phyloP scores from a whole-genome alignment of 2,113 vertebrate species.

The Lontra canadensis region DNA sequence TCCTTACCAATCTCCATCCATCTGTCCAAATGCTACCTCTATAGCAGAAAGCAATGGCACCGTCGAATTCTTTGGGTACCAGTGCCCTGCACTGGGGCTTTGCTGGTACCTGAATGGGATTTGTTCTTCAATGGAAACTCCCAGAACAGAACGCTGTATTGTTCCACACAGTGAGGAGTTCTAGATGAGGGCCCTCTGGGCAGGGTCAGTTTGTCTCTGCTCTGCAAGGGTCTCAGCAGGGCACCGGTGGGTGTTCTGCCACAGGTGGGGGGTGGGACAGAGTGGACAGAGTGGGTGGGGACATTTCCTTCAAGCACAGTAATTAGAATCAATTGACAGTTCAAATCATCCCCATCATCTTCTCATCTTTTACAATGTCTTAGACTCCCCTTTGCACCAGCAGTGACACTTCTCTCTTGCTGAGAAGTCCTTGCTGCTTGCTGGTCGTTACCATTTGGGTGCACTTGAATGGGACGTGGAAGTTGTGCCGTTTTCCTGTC shows the following conservation, averaged over 20 bases:
- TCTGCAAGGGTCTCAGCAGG: background rate
- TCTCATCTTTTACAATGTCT: conserved; percentile 37
- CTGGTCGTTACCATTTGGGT: conserved; percentile 19
- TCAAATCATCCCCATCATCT: background rate
- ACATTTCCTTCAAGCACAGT: conserved; percentile 14
- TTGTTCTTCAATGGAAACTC: background rate
- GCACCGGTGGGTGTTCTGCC: background rate
- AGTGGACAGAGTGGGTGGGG: background rate
- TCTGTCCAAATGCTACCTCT: background rate
- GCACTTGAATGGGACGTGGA: background rate
- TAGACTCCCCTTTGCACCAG: background rate
- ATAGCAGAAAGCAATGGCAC: background rate
- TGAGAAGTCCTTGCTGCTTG: background rate
- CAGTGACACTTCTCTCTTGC: conserved; percentile 11
- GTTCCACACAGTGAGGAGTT: background rate
- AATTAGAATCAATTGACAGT: background rate
- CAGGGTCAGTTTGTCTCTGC: background rate
- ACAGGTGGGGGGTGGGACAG: background rate
- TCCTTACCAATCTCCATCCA: background rate
- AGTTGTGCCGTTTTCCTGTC: conserved; percentile 57
- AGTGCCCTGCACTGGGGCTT: background rate
- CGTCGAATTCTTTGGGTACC: background rate
- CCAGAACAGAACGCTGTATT: conserved; percentile 1
- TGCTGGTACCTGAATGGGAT: background rate
- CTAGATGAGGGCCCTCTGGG: background rate